Evolutionary conservation across 2,888 invertebrate genomes (phyloP).

Genomic region (Caenorhabditis wallacei): DNA sequence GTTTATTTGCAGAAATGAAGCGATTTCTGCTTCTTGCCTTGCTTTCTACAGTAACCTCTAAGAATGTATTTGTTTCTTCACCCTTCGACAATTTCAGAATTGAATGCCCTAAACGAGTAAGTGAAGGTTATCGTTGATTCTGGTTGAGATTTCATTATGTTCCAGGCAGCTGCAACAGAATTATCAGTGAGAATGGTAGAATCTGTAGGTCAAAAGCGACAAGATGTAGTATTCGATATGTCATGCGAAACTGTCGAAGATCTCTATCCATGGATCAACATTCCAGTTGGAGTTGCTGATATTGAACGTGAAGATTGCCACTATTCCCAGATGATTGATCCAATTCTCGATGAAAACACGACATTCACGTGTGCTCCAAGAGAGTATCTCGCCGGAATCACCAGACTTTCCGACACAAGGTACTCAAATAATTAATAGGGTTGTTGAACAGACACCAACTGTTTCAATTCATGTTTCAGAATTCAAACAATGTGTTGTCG

Average conservation of each 20-base stretch:
- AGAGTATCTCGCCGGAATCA: constrained; percentile 83
- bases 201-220: constrained; percentile 81
- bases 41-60: constrained; percentile 49
- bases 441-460: constrained; percentile 1
- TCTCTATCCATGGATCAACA: constrained; percentile 81
- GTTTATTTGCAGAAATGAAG: constrained; percentile 58
- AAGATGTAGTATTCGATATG: constrained; percentile 81
- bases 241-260: constrained; percentile 79
- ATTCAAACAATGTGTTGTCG: constrained; percentile 82
- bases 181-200: constrained; percentile 81
- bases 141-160: neutral
- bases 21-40: constrained; percentile 53
- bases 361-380: constrained; percentile 74
- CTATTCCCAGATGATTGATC: constrained; percentile 80
- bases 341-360: constrained; percentile 77
- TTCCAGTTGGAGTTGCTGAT: constrained; percentile 78
- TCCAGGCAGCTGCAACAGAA: constrained; percentile 71
- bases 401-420: constrained; percentile 80
- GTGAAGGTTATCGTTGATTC: constrained; percentile 16
- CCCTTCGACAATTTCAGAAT: constrained; percentile 83
- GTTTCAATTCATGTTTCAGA: constrained; percentile 66
- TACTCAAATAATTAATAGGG: constrained; percentile 37
- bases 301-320: constrained; percentile 82
- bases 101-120: constrained; percentile 81
- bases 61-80: constrained; percentile 79